phyloP scores from a whole-genome alignment of 2,113 vertebrate species.

The Fregata magnificens region DNA sequence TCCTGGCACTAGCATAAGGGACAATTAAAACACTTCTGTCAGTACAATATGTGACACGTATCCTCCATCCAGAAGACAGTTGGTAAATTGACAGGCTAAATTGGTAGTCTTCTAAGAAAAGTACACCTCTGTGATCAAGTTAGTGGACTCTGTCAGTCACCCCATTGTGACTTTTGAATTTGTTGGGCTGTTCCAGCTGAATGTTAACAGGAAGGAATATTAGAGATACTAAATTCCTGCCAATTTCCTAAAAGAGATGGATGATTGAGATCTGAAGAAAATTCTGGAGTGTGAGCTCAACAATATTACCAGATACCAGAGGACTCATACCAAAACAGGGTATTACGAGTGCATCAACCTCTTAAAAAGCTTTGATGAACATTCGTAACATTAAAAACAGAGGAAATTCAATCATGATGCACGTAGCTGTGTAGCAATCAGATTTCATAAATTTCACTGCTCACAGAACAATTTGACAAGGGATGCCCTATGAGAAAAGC shows the following conservation, averaged over 20 bases:
- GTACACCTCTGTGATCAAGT: background rate
- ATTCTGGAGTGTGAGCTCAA: background rate
- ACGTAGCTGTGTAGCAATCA: background rate
- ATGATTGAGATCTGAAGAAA: background rate
- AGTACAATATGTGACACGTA: background rate
- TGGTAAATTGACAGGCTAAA: background rate
- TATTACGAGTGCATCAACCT: background rate
- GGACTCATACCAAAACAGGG: background rate
- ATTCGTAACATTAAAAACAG: background rate
- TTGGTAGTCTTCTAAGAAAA: background rate
- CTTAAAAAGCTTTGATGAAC: background rate
- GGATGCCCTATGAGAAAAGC: background rate
- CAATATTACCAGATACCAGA: background rate
- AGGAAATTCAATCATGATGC: background rate
- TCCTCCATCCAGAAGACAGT: background rate
- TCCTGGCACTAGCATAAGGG: background rate
- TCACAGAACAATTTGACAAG: background rate
- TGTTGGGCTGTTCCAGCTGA: background rate
- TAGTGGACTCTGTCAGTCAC: background rate
- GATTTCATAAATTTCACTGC: background rate
- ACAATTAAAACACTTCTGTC: slow-evolving; percentile 1
- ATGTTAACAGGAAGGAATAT: background rate
- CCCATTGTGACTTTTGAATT: background rate
- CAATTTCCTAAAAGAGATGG: background rate
- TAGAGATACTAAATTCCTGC: background rate